Evolutionary conservation across 2,797 vertebrate genomes (phyloP), one percentile per base, ranked within the genome.

Genomic region (Phataginus tetradactyla): DNA sequence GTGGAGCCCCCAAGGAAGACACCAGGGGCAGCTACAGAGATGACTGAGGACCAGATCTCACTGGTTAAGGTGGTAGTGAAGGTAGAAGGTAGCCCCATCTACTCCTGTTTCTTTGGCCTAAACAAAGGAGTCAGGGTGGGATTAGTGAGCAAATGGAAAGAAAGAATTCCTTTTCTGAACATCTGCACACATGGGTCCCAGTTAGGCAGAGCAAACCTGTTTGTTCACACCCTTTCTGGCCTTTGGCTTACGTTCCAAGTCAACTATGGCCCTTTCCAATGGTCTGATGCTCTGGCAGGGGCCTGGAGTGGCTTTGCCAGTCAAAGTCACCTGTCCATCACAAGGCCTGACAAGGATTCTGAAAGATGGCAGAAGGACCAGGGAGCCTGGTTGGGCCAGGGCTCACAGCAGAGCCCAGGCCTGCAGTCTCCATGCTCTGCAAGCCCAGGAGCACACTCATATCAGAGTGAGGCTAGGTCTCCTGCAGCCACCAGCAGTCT

Each of bases 381-480:
- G 32, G 27, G 34, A 42, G 51, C 75, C 1, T 0, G 42, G 32
- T 1, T 7, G 63, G 55, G 29, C 5, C 3, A 1, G 45, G 71
- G n/a, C 27, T 51, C 72, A 1, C 12, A 1, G 45, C 4, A 7
- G 17, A 4, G 11, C 61, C 29, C 0, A 4, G 37, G n/a, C 32
- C 57, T 11, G 64, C 45, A 75, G 61, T 29, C 34, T 45, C 55
- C 64, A 0, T 0, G 0, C 63, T 63, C 39, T 8, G 23, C 5
- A 27, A 37, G 51, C n/a, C 27, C 6, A 20, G n/a, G 13, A 13
- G 17, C 10, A 27, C 25, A 6, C 29, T 32, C 25, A 4, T 0
- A 0, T 18, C 29, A 71, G 37, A 17, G 42, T 3, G 1, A 69
- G 13, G 63, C 51, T 1, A 4, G 25, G 66, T 51, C 3, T 37